Conservation (phyloP, 2,113 vertebrate genomes). For the Marmota flaviventris region DNA sequence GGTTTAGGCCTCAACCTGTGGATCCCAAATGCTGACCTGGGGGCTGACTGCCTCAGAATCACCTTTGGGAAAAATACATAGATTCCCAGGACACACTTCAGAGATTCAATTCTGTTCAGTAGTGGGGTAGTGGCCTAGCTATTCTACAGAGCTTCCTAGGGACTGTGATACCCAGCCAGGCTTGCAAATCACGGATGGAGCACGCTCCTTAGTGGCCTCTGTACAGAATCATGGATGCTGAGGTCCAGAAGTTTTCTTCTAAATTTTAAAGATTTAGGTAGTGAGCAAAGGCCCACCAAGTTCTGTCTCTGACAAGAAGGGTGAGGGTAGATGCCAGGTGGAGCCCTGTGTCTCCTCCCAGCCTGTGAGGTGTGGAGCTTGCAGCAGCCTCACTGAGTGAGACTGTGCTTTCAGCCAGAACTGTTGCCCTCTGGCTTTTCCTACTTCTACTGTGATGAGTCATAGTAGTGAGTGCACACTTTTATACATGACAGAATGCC, state of each 20-base stretch:
- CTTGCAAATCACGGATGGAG: rapidly evolving
- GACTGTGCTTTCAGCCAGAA: neutral
- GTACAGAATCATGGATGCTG: too few relatives aligned
- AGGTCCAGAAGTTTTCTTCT: neutral
- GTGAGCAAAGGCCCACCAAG: neutral
- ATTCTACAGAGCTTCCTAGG: neutral
- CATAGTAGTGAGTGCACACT: neutral
- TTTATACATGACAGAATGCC: too few relatives aligned
- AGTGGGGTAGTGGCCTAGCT: neutral
- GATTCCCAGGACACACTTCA: neutral
- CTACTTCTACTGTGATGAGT: neutral
- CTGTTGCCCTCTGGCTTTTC: neutral
- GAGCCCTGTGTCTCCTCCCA: too few relatives aligned
- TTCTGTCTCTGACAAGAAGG: neutral
- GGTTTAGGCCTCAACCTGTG: neutral
- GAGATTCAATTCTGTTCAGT: neutral
- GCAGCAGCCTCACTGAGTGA: neutral
- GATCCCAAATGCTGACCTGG: neutral
- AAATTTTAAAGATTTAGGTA: neutral
- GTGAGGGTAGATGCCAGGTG: neutral
- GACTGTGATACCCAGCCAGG: neutral
- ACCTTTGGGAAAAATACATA: neutral
- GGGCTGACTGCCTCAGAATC: neutral
- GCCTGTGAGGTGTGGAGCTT: neutral
- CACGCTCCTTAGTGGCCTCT: neutral